Evolutionary conservation across 2,888 invertebrate species (phyloP).

Genomic region (Caenorhabditis sp.): DNA sequence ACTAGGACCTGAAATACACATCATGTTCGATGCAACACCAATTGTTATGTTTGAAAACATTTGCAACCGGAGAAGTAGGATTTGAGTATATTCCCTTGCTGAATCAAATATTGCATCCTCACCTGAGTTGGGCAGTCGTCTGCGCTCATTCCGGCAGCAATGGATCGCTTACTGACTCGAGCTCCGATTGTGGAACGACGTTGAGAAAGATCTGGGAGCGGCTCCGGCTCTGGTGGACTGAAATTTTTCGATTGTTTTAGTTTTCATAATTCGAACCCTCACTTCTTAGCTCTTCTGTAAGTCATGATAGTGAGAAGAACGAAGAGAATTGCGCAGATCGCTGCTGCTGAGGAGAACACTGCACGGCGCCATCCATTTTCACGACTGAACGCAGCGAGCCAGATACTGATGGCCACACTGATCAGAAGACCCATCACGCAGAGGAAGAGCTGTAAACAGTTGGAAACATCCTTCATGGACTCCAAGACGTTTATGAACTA

Average conservation of each 20-base stretch:
- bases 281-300: slow-evolving; percentile 72
- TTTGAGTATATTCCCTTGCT: not conserved
- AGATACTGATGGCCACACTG: slow-evolving; percentile 75
- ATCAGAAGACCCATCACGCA: slow-evolving; percentile 77
- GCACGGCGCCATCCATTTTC: slow-evolving; percentile 72
- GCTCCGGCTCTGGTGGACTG: slow-evolving; percentile 75
- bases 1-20: slow-evolving; percentile 49
- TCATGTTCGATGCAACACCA: not conserved
- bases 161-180: slow-evolving; percentile 67
- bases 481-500: slow-evolving; percentile 5
- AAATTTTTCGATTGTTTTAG: slow-evolving; percentile 18
- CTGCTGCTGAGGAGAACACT: slow-evolving; percentile 74
- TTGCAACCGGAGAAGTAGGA: not conserved
- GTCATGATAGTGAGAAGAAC: slow-evolving; percentile 75
- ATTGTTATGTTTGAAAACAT: not conserved
- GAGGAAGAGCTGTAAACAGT: slow-evolving; percentile 73
- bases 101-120: not conserved
- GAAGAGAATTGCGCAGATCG: slow-evolving; percentile 76
- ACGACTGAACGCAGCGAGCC: slow-evolving; percentile 74
- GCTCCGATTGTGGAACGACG: slow-evolving; percentile 74
- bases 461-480: not conserved
- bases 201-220: slow-evolving; percentile 73
- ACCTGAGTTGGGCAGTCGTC: slow-evolving; percentile 68
- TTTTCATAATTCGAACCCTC: slow-evolving; percentile 15
- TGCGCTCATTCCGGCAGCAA: slow-evolving; percentile 59